Conservation (phyloP, 2,113 vertebrate genomes). For the Ptilorrhoa leucosticta region DNA sequence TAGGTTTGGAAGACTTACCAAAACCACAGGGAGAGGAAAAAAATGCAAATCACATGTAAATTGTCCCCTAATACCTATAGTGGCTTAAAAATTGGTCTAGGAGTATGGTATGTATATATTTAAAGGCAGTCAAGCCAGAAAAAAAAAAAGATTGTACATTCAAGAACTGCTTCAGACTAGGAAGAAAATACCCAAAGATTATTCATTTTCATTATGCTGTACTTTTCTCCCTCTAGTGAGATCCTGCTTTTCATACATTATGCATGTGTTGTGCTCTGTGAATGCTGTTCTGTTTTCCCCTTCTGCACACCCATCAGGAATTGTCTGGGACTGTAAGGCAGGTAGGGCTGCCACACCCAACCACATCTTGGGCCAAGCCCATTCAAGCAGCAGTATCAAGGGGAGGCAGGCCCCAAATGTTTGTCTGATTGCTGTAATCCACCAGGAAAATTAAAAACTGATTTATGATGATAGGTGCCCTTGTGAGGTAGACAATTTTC, state of each 20-base stretch:
- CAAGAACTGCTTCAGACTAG: constrained; percentile 31
- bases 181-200: constrained; percentile 36
- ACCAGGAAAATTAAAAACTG: constrained; percentile 13
- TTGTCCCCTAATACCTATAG: constrained; percentile 76
- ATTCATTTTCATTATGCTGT: constrained; percentile 16
- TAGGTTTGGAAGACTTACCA: constrained; percentile 81
- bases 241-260: not conserved
- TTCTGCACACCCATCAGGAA: not conserved
- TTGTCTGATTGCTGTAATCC: not conserved
- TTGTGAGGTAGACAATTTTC: not conserved
- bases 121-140: constrained; percentile 58
- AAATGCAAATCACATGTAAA: constrained; percentile 80
- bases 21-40: constrained; percentile 77
- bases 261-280: not conserved
- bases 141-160: constrained; percentile 24
- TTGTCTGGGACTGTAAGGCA: not conserved
- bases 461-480: not conserved
- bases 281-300: not conserved
- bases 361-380: not conserved
- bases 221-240: not conserved
- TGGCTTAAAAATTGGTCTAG: constrained; percentile 60
- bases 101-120: constrained; percentile 47
- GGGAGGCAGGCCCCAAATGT: not conserved
- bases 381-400: not conserved
- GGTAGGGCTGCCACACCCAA: not conserved